A percentile compares a stretch with the other conserved stretches of the same genome.
These are phyloP conservation scores for Distichodus sexfasciatus DNA, from an alignment of 2,797 vertebrate species.

Conservation along the genomic window DNA sequence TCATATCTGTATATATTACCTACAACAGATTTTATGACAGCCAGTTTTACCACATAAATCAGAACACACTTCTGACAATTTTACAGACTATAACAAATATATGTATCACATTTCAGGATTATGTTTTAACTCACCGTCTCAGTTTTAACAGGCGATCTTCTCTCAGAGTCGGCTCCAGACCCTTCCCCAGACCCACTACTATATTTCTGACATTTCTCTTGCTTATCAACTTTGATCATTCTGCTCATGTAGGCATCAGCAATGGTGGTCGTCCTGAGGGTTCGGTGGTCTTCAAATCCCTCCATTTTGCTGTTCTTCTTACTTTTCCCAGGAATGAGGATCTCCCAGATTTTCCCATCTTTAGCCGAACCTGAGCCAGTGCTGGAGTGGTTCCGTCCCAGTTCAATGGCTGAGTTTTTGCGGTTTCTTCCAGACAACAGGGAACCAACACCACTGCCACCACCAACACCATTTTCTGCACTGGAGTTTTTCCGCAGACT, in stretches of 20 bases:
- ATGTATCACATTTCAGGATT: no score
- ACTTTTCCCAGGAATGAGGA: constrained; percentile 79
- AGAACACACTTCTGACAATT: no score
- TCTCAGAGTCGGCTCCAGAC: constrained; percentile 71
- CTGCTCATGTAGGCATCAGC: constrained; percentile 88
- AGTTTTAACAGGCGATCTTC: constrained; percentile 71
- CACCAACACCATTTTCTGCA: constrained; percentile 42
- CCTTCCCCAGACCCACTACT: constrained; percentile 57
- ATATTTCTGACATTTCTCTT: constrained; percentile 81
- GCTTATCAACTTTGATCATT: constrained; percentile 93
- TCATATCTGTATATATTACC: no score
- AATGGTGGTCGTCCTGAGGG: constrained; percentile 68
- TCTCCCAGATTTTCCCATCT: constrained; percentile 78
- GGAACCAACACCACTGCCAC: constrained; percentile 60
- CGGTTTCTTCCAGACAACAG: constrained; percentile 77
- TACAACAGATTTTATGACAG: no score
- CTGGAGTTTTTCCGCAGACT: constrained; percentile 73
- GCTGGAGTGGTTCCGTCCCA: constrained; percentile 59
- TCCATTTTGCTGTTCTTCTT: constrained; percentile 84
- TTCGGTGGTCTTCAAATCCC: constrained; percentile 70
- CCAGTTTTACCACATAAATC: no score
- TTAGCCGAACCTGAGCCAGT: constrained; percentile 62
- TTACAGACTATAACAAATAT: no score
- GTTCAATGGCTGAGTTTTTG: constrained; percentile 85
- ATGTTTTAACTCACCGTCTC: constrained; percentile 70